Evolutionary conservation across 2,797 vertebrate genomes (phyloP).

Genomic region (Bovichtus diacanthus): DNA sequence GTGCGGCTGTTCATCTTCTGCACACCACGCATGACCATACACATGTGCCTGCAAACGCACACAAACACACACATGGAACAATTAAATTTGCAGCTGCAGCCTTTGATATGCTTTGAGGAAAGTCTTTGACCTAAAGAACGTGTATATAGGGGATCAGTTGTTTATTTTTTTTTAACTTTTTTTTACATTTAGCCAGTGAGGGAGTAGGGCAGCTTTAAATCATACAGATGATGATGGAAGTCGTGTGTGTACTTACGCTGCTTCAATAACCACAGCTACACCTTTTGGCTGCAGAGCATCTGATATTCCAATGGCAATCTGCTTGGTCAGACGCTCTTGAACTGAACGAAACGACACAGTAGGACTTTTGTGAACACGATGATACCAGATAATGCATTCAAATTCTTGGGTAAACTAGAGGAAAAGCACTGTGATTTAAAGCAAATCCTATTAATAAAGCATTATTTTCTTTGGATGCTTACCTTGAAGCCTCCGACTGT

Average conservation of each 20-base stretch:
- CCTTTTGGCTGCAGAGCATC: conserved; percentile 87
- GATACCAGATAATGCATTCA: not conserved
- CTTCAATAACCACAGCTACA: conserved; percentile 87
- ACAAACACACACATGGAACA: not conserved
- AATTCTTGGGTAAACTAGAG: not conserved
- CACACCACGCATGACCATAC: conserved; percentile 87
- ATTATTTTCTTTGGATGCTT: not conserved
- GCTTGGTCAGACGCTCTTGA: conserved; percentile 89
- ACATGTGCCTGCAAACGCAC: conserved; percentile 84
- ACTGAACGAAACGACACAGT: conserved; percentile 70
- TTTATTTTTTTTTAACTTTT: too few relatives aligned
- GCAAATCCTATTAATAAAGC: not conserved
- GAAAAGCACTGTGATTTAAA: not conserved
- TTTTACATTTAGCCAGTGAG: not conserved
- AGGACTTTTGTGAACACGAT: not conserved
- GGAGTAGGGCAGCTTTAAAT: not conserved
- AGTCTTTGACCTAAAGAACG: not conserved
- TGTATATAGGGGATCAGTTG: not conserved
- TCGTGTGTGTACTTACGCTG: conserved; percentile 79
- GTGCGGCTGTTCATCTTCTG: conserved; percentile 91
- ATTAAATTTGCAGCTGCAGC: conserved; percentile 5
- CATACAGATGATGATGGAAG: not conserved
- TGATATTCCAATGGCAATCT: conserved; percentile 85
- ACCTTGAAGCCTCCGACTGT: conserved; percentile 91
- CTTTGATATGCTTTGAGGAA: not conserved